Base-by-base conservation (phyloP, 1,140 invertebrate genomes). In the Camponotus vicinus region DNA sequence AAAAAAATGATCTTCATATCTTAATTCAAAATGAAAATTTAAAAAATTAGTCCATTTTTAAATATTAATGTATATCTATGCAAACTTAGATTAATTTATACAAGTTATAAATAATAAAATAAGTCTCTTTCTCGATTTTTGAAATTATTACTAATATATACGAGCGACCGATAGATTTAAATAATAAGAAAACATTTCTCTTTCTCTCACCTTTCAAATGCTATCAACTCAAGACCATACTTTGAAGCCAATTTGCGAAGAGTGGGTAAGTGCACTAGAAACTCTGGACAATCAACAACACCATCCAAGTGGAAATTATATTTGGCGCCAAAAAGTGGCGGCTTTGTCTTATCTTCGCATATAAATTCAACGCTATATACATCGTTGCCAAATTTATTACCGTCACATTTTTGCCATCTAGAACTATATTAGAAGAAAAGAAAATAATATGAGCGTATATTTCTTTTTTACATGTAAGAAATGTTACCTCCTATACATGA, bases 271-370 rank as follows among this genome's bases (percentile, higher is more conserved):
- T 99, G 97, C 18, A 99, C 99, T 42, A 99, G 95, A 96, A 99
- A 99, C 94, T 99, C 99, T 37, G 99, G 99, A 95, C 99, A 99
- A 94, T 99, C 97, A 0, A 99, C 99, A 18, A 99, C 98, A 61
- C 98, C 98, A 93, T 99, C 98, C 71, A 99, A 95, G 93, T 98
- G 97, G 94, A 99, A 99, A 94, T 99, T 97, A 95, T 99, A 99
- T 94, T 99, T 98, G 49, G 98, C 98, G 61, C 99, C 99, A 96
- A 99, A 99, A 15, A 99, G 93, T 6, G 98, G 98, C 89, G 97
- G 96, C 13, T 97, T 96, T 61, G 97, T 95, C 88, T 97, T 95
- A 40, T 96, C 95, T 90, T 98, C 96, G 93, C 97, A 97, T 45
- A 97, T 95, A 93, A 99, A 98, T 87, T 97, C 97, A 21, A 99